phyloP scores from a whole-genome alignment of 2,113 vertebrate species.

The Conger conger region DNA sequence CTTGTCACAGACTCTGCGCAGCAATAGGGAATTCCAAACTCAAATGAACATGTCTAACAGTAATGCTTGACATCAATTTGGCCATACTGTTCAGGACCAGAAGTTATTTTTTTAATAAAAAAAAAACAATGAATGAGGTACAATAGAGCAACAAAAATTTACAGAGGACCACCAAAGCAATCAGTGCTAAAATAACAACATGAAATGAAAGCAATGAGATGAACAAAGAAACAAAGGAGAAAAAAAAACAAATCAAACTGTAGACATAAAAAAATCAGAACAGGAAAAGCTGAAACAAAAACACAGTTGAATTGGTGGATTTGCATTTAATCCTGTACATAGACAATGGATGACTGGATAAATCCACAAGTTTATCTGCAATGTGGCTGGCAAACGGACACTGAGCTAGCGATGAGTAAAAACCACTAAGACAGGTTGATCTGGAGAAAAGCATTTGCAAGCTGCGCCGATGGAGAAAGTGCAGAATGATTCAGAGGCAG shows the following conservation, averaged over 20 bases:
- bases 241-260: background rate
- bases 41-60: background rate
- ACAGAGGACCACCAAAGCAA: background rate
- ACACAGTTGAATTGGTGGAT: conserved; percentile 20
- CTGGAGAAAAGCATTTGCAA: conserved; percentile 68
- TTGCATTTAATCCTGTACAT: conserved; percentile 28
- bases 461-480: conserved; percentile 65
- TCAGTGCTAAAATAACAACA: conserved; percentile 47
- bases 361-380: conserved; percentile 69
- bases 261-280: conserved; percentile 5
- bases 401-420: conserved; percentile 72
- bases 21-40: background rate
- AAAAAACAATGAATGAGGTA: conserved; percentile 11
- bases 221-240: conserved; percentile 5
- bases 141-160: conserved; percentile 1
- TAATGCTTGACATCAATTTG: background rate
- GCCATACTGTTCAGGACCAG: background rate
- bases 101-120: background rate
- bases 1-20: background rate
- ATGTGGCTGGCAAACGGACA: conserved; percentile 87
- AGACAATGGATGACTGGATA: conserved; percentile 61
- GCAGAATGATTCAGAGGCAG: conserved; percentile 50
- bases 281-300: conserved; percentile 41
- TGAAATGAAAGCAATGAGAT: conserved; percentile 55
- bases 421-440: conserved; percentile 69